Percentiles rank a stretch among this genome's conserved stretches.
phyloP scores from a whole-genome alignment of 1,140 invertebrate species.

The Drosophila grimshawi region DNA sequence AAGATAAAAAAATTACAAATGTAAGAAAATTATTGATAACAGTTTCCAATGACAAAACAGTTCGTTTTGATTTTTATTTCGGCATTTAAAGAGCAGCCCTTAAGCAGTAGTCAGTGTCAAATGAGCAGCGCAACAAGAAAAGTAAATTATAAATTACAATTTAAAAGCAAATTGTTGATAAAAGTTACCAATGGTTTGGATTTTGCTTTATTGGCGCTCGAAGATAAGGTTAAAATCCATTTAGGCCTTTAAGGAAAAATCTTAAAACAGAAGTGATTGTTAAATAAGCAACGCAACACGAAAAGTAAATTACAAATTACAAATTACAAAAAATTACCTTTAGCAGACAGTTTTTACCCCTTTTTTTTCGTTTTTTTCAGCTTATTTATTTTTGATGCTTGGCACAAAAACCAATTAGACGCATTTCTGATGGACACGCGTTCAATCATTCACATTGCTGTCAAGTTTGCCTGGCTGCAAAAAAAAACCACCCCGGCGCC shows the following conservation, averaged over 20 bases:
- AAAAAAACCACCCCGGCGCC: slow-evolving; percentile 30
- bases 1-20: too few relatives aligned
- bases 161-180: too few relatives aligned
- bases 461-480: slow-evolving; percentile 63
- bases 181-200: too few relatives aligned
- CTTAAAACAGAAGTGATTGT: too few relatives aligned
- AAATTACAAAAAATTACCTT: slow-evolving; percentile 69
- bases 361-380: slow-evolving; percentile 38
- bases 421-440: slow-evolving; percentile 80
- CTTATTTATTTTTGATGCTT: slow-evolving; percentile 30
- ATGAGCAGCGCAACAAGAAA: slow-evolving; percentile 14
- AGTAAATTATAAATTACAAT: too few relatives aligned
- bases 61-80: slow-evolving; percentile 39
- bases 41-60: not conserved
- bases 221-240: too few relatives aligned
- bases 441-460: slow-evolving; percentile 78
- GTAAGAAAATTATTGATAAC: too few relatives aligned
- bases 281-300: too few relatives aligned
- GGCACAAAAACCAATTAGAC: slow-evolving; percentile 76
- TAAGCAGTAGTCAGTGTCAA: slow-evolving; percentile 6
- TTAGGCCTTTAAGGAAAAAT: too few relatives aligned
- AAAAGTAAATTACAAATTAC: slow-evolving; percentile 28
- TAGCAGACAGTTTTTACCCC: slow-evolving; percentile 56
- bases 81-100: slow-evolving; percentile 21
- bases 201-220: too few relatives aligned